A percentile compares a stretch with the other conserved stretches of the same genome.
Evolutionary conservation across 2,888 invertebrate species (phyloP).

Genomic region (Dicyrtomina minuta): DNA sequence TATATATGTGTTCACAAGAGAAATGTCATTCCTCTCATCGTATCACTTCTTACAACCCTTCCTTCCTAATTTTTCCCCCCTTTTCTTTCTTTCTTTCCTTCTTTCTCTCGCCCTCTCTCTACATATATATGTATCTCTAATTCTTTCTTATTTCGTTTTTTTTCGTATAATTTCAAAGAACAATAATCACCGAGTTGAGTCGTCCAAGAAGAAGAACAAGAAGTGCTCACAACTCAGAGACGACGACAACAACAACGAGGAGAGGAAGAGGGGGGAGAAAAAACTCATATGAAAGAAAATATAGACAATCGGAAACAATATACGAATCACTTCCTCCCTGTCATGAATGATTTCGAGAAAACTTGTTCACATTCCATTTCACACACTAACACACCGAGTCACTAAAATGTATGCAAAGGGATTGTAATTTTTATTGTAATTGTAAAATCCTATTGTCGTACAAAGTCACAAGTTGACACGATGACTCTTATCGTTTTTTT

Average conservation of each 20-base stretch:
- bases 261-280: no score
- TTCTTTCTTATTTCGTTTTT: no score
- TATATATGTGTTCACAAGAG: background rate
- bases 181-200: no score
- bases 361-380: slow-evolving; percentile 38
- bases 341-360: slow-evolving; percentile 3
- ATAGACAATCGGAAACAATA: background rate
- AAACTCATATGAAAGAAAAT: background rate
- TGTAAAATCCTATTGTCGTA: no score
- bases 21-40: background rate
- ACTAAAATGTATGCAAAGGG: no score
- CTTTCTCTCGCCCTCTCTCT: background rate
- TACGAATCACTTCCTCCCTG: background rate
- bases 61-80: background rate
- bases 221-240: no score
- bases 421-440: no score
- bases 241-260: no score
- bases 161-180: no score
- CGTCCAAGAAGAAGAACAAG: no score
- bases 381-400: slow-evolving; percentile 5
- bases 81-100: background rate
- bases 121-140: background rate
- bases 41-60: background rate
- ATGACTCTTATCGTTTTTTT: no score
- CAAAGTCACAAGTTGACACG: no score